Base-by-base conservation (phyloP, 2,113 vertebrate genomes). In the Ramphastos sulfuratus region DNA sequence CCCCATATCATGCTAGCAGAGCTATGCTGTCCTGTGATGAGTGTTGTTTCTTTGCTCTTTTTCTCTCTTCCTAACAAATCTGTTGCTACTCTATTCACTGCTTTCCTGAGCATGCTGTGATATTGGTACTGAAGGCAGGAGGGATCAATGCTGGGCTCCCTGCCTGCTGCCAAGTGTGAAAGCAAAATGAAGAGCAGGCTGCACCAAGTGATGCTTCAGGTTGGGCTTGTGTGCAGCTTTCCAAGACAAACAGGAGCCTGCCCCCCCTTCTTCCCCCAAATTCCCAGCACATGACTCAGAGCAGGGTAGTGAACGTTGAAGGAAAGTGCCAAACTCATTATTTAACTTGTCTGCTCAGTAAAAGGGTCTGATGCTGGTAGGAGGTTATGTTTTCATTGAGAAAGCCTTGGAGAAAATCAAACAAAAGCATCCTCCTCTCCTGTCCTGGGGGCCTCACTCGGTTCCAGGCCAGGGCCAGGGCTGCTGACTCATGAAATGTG, bases 321-420 rank as follows among this genome's bases (percentile, higher is more conserved):
- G 42, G 33, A 4, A 91, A 96, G 87, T 23, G 80, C 89, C 82
- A 92, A 85, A 95, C 42, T 31, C 65, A 78, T 85, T 46, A 37
- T 76, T 93, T 83, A 66, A 25, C 92, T 91, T 92, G 89, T 90
- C 30, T 17, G 89, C 74, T 92, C 14, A 0, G 74, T 66, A 6
- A 30, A 87, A 64, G 2, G 3, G 61, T 87, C 88, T 89, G 92
- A 90, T 95, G 93, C 78, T 92, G 94, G 95, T 92, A 90, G 94
- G 90, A 96, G 92, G 95, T 60, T 17, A 5, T 95, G 95, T 94
- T 97, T 96, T 92, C 77, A 33, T 31, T 93, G 82, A 83, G 93
- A 91, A 94, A 95, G 74, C 70, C 92, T 92, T 86, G 85, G 85
- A 95, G 94, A 85, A 90, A 91, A 85, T 59, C 77, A 95, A 97